Conservation (phyloP, 2,797 vertebrate species). For the Alectoris magna region DNA sequence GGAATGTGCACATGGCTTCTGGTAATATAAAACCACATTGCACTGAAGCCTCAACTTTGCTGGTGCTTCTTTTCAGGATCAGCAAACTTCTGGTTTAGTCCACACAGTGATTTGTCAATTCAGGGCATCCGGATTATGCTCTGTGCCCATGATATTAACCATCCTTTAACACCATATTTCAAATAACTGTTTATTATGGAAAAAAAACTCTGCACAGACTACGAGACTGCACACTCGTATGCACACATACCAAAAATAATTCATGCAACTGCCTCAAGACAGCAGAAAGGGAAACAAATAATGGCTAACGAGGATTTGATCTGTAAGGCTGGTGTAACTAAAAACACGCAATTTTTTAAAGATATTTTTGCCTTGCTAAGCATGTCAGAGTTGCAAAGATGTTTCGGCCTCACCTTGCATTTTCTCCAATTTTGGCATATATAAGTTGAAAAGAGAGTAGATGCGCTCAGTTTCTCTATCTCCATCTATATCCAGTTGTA, state of each 20-base stretch:
- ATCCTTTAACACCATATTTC: not conserved
- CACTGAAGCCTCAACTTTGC: slow-evolving; percentile 22
- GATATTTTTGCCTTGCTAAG: not conserved
- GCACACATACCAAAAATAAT: slow-evolving; percentile 52
- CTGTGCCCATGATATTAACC: not conserved
- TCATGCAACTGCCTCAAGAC: not conserved
- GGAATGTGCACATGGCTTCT: not conserved
- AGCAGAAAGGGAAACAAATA: slow-evolving; percentile 4
- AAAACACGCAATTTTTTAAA: not conserved
- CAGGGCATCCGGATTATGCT: not conserved
- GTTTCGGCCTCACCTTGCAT: slow-evolving; percentile 91
- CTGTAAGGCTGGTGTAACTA: not conserved
- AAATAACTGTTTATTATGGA: not conserved
- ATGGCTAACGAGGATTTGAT: not conserved
- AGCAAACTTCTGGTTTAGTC: slow-evolving; percentile 11
- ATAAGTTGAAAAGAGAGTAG: slow-evolving; percentile 93
- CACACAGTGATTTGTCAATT: not conserved
- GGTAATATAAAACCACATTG: slow-evolving; percentile 28
- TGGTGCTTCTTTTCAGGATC: not conserved
- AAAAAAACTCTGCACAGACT: slow-evolving; percentile 27
- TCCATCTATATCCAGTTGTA: slow-evolving; percentile 97
- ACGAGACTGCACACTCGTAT: not conserved
- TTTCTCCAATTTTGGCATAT: slow-evolving; percentile 94
- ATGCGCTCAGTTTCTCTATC: slow-evolving; percentile 97
- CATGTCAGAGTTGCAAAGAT: not conserved